These are phyloP conservation scores for Ptiloglossa arizonensis DNA, from an alignment of 1,140 invertebrate species.

Conservation along the genomic window DNA sequence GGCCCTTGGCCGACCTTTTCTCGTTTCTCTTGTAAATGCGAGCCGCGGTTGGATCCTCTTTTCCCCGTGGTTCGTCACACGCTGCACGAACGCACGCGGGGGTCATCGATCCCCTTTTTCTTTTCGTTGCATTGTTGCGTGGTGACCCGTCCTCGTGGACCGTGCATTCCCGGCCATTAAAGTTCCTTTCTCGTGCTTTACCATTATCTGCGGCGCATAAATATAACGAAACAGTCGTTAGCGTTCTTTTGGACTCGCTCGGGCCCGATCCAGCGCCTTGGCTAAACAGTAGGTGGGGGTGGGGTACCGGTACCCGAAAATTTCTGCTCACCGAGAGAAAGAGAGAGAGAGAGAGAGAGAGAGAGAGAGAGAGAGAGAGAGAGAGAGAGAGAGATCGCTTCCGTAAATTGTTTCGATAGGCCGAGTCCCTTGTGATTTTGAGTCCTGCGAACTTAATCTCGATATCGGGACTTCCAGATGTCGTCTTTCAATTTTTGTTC, in stretches of 20 bases:
- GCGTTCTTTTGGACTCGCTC: slow-evolving; percentile 2
- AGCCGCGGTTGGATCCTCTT: slow-evolving; percentile 20
- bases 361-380: too few species aligned
- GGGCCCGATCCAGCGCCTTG: not conserved
- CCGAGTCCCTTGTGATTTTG: too few species aligned
- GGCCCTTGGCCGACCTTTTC: slow-evolving; percentile 19
- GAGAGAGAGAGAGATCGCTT: too few species aligned
- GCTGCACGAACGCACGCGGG: slow-evolving; percentile 27
- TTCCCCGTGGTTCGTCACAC: slow-evolving; percentile 17
- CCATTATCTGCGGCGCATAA: slow-evolving; percentile 28
- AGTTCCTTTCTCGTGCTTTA: slow-evolving; percentile 22
- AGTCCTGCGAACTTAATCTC: too few species aligned
- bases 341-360: too few species aligned
- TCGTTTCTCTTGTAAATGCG: slow-evolving; percentile 49
- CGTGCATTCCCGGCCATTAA: slow-evolving; percentile 33
- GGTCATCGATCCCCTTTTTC: slow-evolving; percentile 38
- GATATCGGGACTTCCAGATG: too few species aligned
- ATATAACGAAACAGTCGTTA: slow-evolving; percentile 19
- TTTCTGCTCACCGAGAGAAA: too few species aligned
- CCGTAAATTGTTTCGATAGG: too few species aligned
- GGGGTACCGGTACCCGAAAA: too few species aligned
- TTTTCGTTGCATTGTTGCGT: slow-evolving; percentile 54
- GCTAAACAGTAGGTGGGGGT: too few species aligned
- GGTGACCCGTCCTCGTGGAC: slow-evolving; percentile 43
- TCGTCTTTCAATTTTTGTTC: too few species aligned